Base-by-base conservation (phyloP, 2,888 invertebrate genomes). In the Schizaphis graminum region DNA sequence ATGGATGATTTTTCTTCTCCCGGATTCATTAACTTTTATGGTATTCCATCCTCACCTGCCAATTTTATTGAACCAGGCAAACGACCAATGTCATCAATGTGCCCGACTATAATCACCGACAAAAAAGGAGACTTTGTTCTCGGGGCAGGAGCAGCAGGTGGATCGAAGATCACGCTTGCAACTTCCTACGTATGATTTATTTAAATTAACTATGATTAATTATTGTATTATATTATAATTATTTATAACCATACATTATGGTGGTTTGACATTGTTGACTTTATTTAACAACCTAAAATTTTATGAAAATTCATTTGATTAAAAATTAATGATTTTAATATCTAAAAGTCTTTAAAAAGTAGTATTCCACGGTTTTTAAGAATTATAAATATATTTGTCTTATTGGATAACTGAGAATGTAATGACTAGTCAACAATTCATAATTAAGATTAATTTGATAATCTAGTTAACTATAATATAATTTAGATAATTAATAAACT, bases 1-100 rank as follows among this genome's bases (percentile, higher is more conserved):
- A 99, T 99, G 98, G 98, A 99, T 95, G 99, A 99, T 95, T 99
- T 99, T 96, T 98, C 98, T 0, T 97, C 97, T 0, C 98, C 98
- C 0, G 97, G 97, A 49, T 96, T 97, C 94, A 96, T 96, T 0
- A 97, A 97, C 95, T 97, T 96, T 95, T 98, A 97, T 95, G 97
- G 97, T 3, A 95, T 98, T 26, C 97, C 97, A 91, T 98, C 98
- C 0, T 98, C 98, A 0, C 97, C 97, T 0, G 97, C 97, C 16
- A 99, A 99, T 96, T 97, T 97, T 95, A 98, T 99, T 95, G 96
- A 96, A 89, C 98, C 98, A 0, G 97, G 97, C 89, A 99, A 99
- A 96, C 96, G 98, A 57, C 98, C 99, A 0, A 96, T 98, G 95
- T 98, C 98, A 11, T 98, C 98, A 0, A 98, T 98, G 98, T 97